phyloP scores from a whole-genome alignment of 2,888 invertebrate species.

The Hypomecis punctinalis region DNA sequence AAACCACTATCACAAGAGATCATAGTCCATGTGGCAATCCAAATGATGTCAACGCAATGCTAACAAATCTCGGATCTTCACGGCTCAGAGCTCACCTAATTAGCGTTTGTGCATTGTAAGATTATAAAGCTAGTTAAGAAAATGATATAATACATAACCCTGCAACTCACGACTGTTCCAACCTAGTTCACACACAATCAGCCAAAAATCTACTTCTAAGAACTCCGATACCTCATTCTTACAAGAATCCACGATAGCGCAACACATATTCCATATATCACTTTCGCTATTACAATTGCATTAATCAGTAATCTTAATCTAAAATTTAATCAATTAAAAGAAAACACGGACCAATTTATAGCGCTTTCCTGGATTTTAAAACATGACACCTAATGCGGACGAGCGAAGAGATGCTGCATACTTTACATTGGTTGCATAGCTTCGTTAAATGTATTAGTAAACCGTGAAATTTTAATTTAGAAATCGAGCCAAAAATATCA shows the following conservation, averaged over 20 bases:
- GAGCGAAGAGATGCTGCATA: not conserved
- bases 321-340: constrained; percentile 15
- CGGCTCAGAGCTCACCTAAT: constrained; percentile 34
- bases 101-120: constrained; percentile 26
- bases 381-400: not conserved
- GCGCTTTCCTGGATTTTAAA: constrained; percentile 2
- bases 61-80: constrained; percentile 36
- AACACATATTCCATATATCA: constrained; percentile 5
- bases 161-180: constrained; percentile 64
- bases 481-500: not conserved
- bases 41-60: constrained; percentile 29
- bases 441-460: constrained; percentile 3
- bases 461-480: not conserved
- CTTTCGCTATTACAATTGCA: constrained; percentile 11
- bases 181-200: constrained; percentile 59
- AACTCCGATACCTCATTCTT: not conserved
- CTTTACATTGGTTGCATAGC: not conserved
- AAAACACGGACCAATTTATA: constrained; percentile 11
- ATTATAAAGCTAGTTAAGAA: constrained; percentile 49
- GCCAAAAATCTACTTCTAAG: constrained; percentile 16
- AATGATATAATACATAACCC: constrained; percentile 47
- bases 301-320: too few species aligned
- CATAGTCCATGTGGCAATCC: constrained; percentile 4
- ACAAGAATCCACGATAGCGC: not conserved
- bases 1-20: constrained; percentile 7